These are phyloP conservation scores for Halocynthia aurantium DNA, from an alignment of 23 tunicate species.

Conservation along the genomic window DNA sequence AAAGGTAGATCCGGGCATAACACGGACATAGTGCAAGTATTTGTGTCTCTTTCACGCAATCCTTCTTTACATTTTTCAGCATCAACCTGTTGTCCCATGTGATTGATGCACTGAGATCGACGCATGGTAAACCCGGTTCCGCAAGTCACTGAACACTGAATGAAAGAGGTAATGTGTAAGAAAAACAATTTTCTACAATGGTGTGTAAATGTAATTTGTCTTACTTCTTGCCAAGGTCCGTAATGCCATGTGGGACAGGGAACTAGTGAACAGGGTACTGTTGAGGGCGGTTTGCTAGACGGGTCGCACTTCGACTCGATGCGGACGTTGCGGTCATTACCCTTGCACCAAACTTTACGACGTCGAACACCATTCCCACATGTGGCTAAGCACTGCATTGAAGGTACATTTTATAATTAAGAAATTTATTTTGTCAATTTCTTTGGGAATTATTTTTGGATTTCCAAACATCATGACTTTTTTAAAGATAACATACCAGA, in stretches of 20 bases:
- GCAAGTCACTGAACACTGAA: slow-evolving; percentile 78
- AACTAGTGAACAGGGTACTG: slow-evolving; percentile 17
- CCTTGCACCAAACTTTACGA: slow-evolving; percentile 58
- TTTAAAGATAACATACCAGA: no score
- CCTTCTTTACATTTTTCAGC: slow-evolving; percentile 30
- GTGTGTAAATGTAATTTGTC: neutral
- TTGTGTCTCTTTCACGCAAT: slow-evolving; percentile 15
- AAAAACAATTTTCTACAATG: neutral
- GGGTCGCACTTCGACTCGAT: slow-evolving; percentile 29
- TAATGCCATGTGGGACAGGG: slow-evolving; percentile 69
- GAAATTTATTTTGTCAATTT: no score
- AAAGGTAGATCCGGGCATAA: no score
- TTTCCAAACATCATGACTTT: neutral
- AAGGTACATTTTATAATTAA: no score
- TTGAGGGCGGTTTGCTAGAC: slow-evolving; percentile 27
- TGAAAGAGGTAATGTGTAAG: neutral
- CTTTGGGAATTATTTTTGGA: neutral
- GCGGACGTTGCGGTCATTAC: slow-evolving; percentile 15
- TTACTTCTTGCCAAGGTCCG: slow-evolving; percentile 61
- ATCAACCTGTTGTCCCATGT: slow-evolving; percentile 13
- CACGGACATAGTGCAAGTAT: slow-evolving; percentile 7
- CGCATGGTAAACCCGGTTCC: slow-evolving; percentile 54
- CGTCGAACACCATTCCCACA: slow-evolving; percentile 69
- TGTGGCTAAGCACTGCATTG: slow-evolving; percentile 49
- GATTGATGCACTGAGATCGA: slow-evolving; percentile 36